Base-by-base conservation (phyloP, 2,797 vertebrate genomes). In the Pteronotus mesoamericanus region DNA sequence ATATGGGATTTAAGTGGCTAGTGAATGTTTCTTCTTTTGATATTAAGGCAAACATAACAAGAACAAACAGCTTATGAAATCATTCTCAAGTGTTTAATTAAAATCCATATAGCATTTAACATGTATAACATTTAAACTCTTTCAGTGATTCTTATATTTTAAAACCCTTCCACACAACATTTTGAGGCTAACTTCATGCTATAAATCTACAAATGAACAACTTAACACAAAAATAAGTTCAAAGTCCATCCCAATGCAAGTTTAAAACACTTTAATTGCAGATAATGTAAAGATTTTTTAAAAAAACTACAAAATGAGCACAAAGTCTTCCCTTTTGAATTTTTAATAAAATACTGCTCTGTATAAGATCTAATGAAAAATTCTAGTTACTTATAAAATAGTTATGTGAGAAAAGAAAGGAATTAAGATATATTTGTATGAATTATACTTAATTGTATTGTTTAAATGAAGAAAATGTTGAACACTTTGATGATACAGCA, bases 331-430 rank as follows among this genome's bases (percentile, higher is more conserved):
- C 98, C 98, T 98, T 98, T 98, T 98, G 95, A 96, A 98, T 98
- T 98, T 98, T 98, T 98, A 99, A 98, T 99, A 99, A 99, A 99
- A 99, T 99, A 99, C 98, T 98, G 97, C 98, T 98, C 98, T 99
- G 98, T 98, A 98, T 98, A 99, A 99, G 98, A 98, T 98, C 98
- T 98, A 98, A 98, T 99, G 98, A 98, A 98, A 99, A 99, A 94
- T 98, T 97, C 98, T 98, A 98, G 98, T 98, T 98, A 98, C 97
- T 98, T 98, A 98, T 97, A 99, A 99, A 98, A 98, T 98, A 98
- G 97, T 97, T 97, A 39, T 97, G 97, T 96, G 98, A 98, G 97
- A 96, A 97, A 98, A 98, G 87, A 93, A 97, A 97, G 53, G 57
- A 96, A 96, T 96, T 61, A 97, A 97, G 97, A 98, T 95, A 55